These are phyloP conservation scores for Pheosia tremula DNA, from an alignment of 2,888 invertebrate species.

Conservation along the genomic window DNA sequence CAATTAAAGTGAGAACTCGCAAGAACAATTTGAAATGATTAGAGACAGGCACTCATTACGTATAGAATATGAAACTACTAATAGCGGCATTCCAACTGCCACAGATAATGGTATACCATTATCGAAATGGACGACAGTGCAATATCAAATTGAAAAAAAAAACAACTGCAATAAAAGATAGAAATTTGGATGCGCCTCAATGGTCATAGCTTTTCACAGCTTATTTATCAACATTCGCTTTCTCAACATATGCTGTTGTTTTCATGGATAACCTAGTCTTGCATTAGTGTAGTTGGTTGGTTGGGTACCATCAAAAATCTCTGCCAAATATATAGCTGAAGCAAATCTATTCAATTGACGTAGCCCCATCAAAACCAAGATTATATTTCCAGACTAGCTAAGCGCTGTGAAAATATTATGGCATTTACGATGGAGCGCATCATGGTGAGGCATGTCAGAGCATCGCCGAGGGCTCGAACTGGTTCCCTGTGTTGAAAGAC, in stretches of 20 bases:
- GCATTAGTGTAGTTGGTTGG: background rate
- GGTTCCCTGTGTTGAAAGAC: conserved; percentile 27
- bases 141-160: conserved; percentile 16
- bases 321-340: background rate
- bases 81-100: conserved; percentile 31
- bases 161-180: conserved; percentile 18
- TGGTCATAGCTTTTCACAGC: conserved; percentile 19
- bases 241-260: background rate
- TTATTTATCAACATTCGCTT: background rate
- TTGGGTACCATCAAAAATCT: background rate
- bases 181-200: conserved; percentile 7
- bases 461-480: conserved; percentile 11
- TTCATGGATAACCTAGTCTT: background rate
- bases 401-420: conserved; percentile 65
- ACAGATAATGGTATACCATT: conserved; percentile 34
- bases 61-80: conserved; percentile 21
- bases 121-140: conserved; percentile 27
- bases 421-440: conserved; percentile 48
- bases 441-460: conserved; percentile 13
- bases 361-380: conserved; percentile 10
- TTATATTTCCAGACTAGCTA: conserved; percentile 28
- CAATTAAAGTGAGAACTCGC: background rate
- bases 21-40: conserved; percentile 23
- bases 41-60: conserved; percentile 14
- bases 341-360: background rate